Base-by-base conservation (phyloP, 2,113 vertebrate species). In the Burhinus oedicnemus region DNA sequence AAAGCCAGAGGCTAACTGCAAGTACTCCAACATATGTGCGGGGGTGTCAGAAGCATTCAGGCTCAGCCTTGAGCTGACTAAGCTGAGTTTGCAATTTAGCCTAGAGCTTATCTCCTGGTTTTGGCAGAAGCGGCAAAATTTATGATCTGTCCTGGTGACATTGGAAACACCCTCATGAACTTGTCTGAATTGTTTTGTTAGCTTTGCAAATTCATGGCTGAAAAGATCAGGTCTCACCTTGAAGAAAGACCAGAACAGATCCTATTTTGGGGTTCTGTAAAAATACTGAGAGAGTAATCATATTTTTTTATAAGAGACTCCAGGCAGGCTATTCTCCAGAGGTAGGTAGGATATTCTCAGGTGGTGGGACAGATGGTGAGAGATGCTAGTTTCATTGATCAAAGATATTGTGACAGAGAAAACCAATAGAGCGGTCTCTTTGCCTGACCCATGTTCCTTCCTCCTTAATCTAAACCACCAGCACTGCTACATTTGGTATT, bases 381-480 rank as follows among this genome's bases (percentile, higher is more conserved):
- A 83, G 74, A 95, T 90, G 55, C 38, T 44, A 34, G 70, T 70
- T 90, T 40, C 70, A 89, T 70, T 66, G 82, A 85, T 96, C 70
- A 91, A 91, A 90, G 81, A 54, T 29, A 49, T 4, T 57, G 57
- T 79, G 89, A 87, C 64, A 78, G 76, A 76, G 61, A 76, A 93
- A 87, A 95, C 65, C 81, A 58, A 62, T 15, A 69, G 57, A 90
- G 54, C 0, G 0, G 12, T 89, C 86, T 95, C 74, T 69, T 95
- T 93, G 89, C 34, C 83, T 91, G 93, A 92, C 92, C 78, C 6
- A 0, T 88, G 78, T 93, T 89, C 66, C 70, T 91, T 95, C 60
- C 83, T 95, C 81, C 61, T 90, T 93, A 95, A 95, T 92, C 82
- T 82, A 75, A 97, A 90, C 70, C 91, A 94, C 88, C 57, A 83